Evolutionary conservation across 2,888 invertebrate genomes (phyloP).

Genomic region (Tinea pellionella): DNA sequence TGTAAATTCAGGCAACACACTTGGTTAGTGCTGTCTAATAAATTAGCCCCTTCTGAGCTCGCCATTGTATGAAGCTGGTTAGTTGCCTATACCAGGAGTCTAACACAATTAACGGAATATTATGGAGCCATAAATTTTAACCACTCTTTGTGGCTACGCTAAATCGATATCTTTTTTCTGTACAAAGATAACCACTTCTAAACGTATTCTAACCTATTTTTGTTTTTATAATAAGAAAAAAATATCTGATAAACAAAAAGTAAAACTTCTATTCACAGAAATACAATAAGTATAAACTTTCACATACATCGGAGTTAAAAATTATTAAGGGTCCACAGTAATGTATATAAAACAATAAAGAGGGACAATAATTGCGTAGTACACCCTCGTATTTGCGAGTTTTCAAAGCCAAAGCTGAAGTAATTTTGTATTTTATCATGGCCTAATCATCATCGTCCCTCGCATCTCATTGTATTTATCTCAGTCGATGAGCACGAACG

Average conservation of each 20-base stretch:
- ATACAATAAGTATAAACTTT: too few relatives aligned
- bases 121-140: constrained; percentile 11
- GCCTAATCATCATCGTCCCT: constrained; percentile 15
- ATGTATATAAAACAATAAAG: neutral
- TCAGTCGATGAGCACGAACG: constrained; percentile 12
- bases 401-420: constrained; percentile 6
- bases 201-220: neutral
- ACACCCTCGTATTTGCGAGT: neutral
- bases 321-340: too few relatives aligned
- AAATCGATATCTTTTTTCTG: neutral
- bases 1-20: constrained; percentile 10
- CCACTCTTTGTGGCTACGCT: neutral
- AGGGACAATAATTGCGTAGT: neutral
- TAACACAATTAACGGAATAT: constrained; percentile 13
- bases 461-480: constrained; percentile 14
- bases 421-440: constrained; percentile 15
- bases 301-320: too few relatives aligned
- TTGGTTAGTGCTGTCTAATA: constrained; percentile 13
- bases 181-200: neutral
- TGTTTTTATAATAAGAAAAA: neutral
- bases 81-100: neutral
- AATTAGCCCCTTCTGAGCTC: constrained; percentile 9
- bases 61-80: constrained; percentile 7
- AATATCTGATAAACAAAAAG: too few relatives aligned
- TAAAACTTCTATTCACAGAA: too few relatives aligned